These are phyloP conservation scores for Andrena hattorfiana DNA, from an alignment of 2,888 invertebrate genomes.

Conservation along the genomic window DNA sequence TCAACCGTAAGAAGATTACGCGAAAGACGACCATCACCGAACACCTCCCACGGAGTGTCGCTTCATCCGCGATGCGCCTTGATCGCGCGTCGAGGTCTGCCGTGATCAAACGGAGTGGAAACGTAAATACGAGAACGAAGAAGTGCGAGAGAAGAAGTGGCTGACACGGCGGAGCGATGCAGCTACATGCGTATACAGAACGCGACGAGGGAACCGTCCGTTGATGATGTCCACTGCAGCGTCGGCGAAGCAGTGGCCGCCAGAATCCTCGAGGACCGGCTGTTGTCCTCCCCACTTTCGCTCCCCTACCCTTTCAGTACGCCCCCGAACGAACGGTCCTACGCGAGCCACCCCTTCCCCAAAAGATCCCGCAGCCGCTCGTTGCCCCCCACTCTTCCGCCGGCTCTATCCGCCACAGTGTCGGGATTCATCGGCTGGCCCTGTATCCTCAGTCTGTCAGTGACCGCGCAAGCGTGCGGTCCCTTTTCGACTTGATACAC, in stretches of 20 bases:
- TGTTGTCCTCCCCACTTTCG: conserved; percentile 72
- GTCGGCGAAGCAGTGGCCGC: conserved; percentile 76
- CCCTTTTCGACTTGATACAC: conserved; percentile 37
- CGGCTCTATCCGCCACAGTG: conserved; percentile 68
- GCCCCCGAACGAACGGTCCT: conserved; percentile 45
- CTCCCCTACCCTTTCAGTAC: conserved; percentile 43
- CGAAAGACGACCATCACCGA: background rate
- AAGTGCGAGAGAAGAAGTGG: background rate
- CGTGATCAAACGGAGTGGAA: background rate
- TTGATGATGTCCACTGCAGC: conserved; percentile 74
- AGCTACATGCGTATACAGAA: too few species aligned
- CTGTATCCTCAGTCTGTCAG: conserved; percentile 80
- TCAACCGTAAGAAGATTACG: background rate
- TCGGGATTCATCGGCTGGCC: conserved; percentile 75
- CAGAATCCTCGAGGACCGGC: conserved; percentile 80
- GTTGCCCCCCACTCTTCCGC: conserved; percentile 54
- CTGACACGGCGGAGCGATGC: background rate
- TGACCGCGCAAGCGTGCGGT: conserved; percentile 82
- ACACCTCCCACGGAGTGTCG: background rate
- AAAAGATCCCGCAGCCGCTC: conserved; percentile 65
- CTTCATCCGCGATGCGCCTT: background rate
- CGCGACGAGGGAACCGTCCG: conserved; percentile 37
- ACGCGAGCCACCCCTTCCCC: conserved; percentile 58
- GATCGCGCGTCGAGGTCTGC: conserved; percentile 15
- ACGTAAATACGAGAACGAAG: background rate